phyloP scores from a whole-genome alignment of 2,888 invertebrate genomes.

The Busseola fusca region DNA sequence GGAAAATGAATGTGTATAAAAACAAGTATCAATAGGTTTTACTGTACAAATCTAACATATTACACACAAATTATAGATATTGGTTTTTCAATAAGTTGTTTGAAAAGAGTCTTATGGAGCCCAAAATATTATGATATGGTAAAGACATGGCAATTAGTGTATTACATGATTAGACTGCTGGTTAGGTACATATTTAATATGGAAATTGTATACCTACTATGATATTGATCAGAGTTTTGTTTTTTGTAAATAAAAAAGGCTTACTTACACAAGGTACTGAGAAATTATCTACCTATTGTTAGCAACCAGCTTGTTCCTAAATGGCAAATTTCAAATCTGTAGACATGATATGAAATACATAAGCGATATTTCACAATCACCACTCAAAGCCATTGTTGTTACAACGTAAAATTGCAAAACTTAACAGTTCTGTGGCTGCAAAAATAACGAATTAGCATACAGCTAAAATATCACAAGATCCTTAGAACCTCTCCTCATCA shows the following conservation, averaged over 20 bases:
- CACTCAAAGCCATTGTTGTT: constrained; percentile 46
- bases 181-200: background rate
- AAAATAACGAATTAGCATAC: constrained; percentile 32
- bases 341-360: constrained; percentile 25
- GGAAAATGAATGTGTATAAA: background rate
- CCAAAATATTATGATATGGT: constrained; percentile 16
- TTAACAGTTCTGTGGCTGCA: constrained; percentile 29
- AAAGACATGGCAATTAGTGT: constrained; percentile 1
- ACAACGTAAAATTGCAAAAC: constrained; percentile 51
- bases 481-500: constrained; percentile 60
- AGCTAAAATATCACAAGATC: constrained; percentile 45
- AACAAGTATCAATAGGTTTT: background rate
- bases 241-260: background rate
- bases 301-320: constrained; percentile 42
- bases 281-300: constrained; percentile 13
- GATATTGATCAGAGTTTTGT: background rate
- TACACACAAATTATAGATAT: background rate
- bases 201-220: background rate
- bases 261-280: background rate
- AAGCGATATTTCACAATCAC: constrained; percentile 45
- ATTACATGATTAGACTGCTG: background rate
- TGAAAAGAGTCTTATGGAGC: constrained; percentile 22
- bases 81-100: background rate
- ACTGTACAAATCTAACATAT: background rate
- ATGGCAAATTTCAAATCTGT: constrained; percentile 8